Base-by-base conservation (phyloP, 2,113 vertebrate species). In the Dicrurus megarhynchus region DNA sequence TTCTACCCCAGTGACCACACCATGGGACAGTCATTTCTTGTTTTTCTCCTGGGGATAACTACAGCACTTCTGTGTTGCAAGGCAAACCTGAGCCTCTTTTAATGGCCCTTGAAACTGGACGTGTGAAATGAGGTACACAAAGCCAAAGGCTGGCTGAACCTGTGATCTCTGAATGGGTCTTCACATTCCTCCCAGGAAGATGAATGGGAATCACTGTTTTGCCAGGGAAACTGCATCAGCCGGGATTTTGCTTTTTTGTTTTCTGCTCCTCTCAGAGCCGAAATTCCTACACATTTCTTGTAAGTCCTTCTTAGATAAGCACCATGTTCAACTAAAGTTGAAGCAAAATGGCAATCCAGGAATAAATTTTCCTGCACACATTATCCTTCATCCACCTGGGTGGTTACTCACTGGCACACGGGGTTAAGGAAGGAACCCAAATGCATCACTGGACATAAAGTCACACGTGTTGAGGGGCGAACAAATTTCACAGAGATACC, bases 1-100 rank as follows among this genome's bases (percentile, higher is more conserved):
- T 61, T 23, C 13, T 16, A 12, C 33, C 33, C 46, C 12, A 0
- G 17, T 3, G 14, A 64, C 23, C 17, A 6, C 3, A 0, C 16
- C 21, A 9, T 0, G 12, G 53, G 37, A 57, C n/a, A 52, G 41
- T 3, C 16, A 3, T 13, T 52, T 30, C 30, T 21, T 39, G 26
- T 27, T 41, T 30, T 41, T 53, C 30, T 52, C 37, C n/a, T 28
- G 21, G 9, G 35, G 69, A 17, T 73, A 77, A 56, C n/a, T 17
- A 9, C 11, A 5, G 65, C 59, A 32, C 15, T 47, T 63, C 35
- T 8, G 37, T 3, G 42, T 2, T 20, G 50, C 67, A 70, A 84
- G 35, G 78, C 19, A 90, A 90, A 50, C 35, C 10, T 2, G 3
- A 61, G 47, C 41, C 47, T 50, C 1, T 87, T 76, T 76, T 52